Percentiles rank a stretch among this genome's conserved stretches.
Conservation (phyloP, 2,888 invertebrate species). For the Cryptocheilus praepositus region DNA sequence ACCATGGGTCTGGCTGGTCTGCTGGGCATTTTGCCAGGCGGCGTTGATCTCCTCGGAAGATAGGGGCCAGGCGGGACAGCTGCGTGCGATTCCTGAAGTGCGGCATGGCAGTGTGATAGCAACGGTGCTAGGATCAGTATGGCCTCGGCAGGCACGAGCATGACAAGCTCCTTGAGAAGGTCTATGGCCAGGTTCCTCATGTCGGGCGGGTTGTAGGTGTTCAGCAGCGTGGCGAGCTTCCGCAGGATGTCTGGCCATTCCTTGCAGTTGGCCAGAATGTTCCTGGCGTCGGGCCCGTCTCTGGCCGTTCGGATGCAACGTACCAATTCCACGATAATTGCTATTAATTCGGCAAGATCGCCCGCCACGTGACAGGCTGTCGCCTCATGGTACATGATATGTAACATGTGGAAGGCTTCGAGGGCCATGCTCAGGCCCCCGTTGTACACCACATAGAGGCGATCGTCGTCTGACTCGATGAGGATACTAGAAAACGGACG, state of each 20-base stretch:
- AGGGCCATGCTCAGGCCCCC: slow-evolving; percentile 83
- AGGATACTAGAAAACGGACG: slow-evolving; percentile 80
- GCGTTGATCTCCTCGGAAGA: slow-evolving; percentile 84
- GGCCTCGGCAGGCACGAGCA: slow-evolving; percentile 86
- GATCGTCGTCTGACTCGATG: slow-evolving; percentile 92
- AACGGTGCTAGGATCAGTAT: slow-evolving; percentile 90
- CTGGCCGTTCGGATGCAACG: slow-evolving; percentile 83
- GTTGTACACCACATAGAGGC: slow-evolving; percentile 92
- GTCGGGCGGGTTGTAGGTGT: slow-evolving; percentile 91
- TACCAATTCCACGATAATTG: slow-evolving; percentile 84
- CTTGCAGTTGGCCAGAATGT: slow-evolving; percentile 83
- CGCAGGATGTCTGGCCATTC: slow-evolving; percentile 93
- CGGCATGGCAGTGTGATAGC: slow-evolving; percentile 88
- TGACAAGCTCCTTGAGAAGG: slow-evolving; percentile 86
- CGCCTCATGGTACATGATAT: slow-evolving; percentile 95
- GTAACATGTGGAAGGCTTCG: slow-evolving; percentile 91
- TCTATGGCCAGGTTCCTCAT: slow-evolving; percentile 87
- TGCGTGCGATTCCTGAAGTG: slow-evolving; percentile 84
- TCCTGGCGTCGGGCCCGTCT: slow-evolving; percentile 82
- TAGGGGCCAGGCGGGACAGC: slow-evolving; percentile 85
- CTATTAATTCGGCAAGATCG: slow-evolving; percentile 89
- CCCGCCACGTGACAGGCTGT: slow-evolving; percentile 90
- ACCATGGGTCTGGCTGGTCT: slow-evolving; percentile 88
- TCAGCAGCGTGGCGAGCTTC: slow-evolving; percentile 89
- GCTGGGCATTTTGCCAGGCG: slow-evolving; percentile 80